Conservation (phyloP, 37 sponge, comb jelly and placozoan genomes). For the Geodia barretti region DNA sequence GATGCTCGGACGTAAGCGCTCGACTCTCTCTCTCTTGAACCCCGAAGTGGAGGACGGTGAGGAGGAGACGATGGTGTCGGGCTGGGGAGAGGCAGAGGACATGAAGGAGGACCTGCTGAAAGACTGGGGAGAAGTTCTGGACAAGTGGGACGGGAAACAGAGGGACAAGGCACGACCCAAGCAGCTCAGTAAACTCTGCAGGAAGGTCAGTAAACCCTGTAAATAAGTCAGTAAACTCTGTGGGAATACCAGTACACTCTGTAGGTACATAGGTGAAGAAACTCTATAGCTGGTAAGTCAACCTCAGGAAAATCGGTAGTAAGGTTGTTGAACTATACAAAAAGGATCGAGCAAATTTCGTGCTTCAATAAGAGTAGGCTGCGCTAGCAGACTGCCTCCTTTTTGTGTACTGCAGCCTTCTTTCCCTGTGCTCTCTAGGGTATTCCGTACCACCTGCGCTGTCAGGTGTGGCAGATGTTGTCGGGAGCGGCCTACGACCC, state of each 20-base stretch:
- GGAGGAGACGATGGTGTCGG: conserved; percentile 77
- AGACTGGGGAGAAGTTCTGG: conserved; percentile 73
- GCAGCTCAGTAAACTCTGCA: conserved; percentile 69
- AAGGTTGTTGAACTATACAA: too few species aligned
- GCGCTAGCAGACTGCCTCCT: too few species aligned
- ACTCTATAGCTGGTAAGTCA: too few species aligned
- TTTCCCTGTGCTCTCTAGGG: conserved; percentile 79
- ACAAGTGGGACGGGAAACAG: conserved; percentile 77
- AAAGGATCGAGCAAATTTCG: too few species aligned
- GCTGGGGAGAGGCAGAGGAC: conserved; percentile 76
- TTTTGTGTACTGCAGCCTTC: neutral
- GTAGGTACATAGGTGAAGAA: conserved; percentile 67
- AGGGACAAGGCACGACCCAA: conserved; percentile 72
- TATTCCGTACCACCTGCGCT: conserved; percentile 74
- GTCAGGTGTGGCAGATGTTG: conserved; percentile 93
- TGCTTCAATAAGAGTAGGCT: too few species aligned
- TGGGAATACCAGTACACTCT: conserved; percentile 69
- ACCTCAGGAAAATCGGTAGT: too few species aligned
- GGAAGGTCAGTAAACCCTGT: conserved; percentile 77
- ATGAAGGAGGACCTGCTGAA: conserved; percentile 70
- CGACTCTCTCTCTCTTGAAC: neutral
- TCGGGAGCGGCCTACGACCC: conserved; percentile 70
- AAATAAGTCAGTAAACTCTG: conserved; percentile 75
- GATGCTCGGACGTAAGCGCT: too few species aligned
- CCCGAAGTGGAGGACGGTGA: conserved; percentile 29